These are phyloP conservation scores for Anniella stebbinsi DNA, from an alignment of 2,797 vertebrate species.

Conservation along the genomic window DNA sequence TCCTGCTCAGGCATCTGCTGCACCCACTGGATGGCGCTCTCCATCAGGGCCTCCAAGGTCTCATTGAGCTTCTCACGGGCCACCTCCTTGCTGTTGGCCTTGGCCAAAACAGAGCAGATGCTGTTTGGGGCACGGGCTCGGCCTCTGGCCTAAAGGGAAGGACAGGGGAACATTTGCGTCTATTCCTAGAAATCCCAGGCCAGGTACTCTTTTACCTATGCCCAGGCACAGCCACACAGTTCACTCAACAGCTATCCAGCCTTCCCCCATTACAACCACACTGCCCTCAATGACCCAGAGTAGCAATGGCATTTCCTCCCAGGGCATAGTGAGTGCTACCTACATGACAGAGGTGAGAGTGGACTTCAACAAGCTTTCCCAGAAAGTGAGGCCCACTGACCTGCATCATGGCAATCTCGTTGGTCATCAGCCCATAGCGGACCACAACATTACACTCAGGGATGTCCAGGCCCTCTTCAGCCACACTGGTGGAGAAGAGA, in stretches of 20 bases:
- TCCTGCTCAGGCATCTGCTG: conserved; percentile 81
- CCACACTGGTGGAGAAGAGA: conserved; percentile 93
- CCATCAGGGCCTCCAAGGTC: conserved; percentile 83
- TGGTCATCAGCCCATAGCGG: conserved; percentile 94
- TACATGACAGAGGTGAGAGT: neutral
- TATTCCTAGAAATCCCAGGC: neutral
- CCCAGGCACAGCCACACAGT: neutral
- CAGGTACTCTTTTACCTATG: neutral
- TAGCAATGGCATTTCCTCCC: neutral
- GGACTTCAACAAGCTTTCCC: neutral
- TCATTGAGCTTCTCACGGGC: conserved; percentile 86
- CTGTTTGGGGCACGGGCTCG: conserved; percentile 88
- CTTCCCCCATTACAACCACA: neutral
- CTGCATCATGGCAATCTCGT: conserved; percentile 94
- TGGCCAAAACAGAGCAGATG: conserved; percentile 88
- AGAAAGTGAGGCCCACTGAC: conserved; percentile 51
- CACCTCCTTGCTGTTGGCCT: conserved; percentile 82
- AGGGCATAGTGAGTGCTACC: neutral
- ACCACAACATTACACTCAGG: conserved; percentile 92
- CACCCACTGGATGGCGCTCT: conserved; percentile 80
- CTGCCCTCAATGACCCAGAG: neutral
- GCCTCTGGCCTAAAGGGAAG: conserved; percentile 85
- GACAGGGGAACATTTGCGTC: neutral
- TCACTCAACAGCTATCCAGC: neutral
- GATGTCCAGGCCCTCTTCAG: conserved; percentile 94